These are phyloP conservation scores for Chloroclystis v-ata DNA, from an alignment of 2,888 invertebrate genomes.

Conservation along the genomic window DNA sequence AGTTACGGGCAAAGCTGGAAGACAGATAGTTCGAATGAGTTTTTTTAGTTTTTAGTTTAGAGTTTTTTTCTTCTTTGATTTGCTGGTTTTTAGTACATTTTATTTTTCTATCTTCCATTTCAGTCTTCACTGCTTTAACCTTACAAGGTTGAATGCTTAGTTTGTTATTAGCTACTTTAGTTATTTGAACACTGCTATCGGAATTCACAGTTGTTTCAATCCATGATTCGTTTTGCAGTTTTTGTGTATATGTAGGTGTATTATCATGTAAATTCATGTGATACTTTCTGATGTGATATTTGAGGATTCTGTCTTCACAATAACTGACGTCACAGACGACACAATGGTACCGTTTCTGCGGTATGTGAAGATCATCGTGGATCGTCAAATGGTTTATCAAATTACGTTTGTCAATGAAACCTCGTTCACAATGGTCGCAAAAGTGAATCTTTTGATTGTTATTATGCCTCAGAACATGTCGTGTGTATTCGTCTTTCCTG, in stretches of 20 bases:
- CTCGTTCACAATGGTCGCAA: conserved; percentile 55
- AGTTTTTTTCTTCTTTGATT: background rate
- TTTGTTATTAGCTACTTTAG: conserved; percentile 53
- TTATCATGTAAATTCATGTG: conserved; percentile 46
- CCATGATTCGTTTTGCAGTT: conserved; percentile 57
- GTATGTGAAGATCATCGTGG: conserved; percentile 43
- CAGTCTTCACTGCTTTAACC: conserved; percentile 23
- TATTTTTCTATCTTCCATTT: background rate
- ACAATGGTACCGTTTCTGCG: conserved; percentile 37
- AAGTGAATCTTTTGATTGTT: conserved; percentile 31
- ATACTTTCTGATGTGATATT: conserved; percentile 49
- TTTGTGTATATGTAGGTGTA: conserved; percentile 32
- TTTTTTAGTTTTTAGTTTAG: conserved; percentile 7
- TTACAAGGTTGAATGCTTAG: conserved; percentile 47
- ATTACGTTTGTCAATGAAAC: conserved; percentile 51
- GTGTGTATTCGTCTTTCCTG: conserved; percentile 43
- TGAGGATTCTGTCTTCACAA: conserved; percentile 50
- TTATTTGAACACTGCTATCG: conserved; percentile 52
- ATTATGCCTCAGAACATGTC: conserved; percentile 41
- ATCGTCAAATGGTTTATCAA: conserved; percentile 46
- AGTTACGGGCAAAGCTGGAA: conserved; percentile 39
- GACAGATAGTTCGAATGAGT: conserved; percentile 33
- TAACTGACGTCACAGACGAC: conserved; percentile 45
- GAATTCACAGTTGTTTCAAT: conserved; percentile 47
- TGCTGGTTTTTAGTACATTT: background rate